Evolutionary conservation across 92 coral and sea anemone species (phyloP).

Genomic region (Porites lobata): DNA sequence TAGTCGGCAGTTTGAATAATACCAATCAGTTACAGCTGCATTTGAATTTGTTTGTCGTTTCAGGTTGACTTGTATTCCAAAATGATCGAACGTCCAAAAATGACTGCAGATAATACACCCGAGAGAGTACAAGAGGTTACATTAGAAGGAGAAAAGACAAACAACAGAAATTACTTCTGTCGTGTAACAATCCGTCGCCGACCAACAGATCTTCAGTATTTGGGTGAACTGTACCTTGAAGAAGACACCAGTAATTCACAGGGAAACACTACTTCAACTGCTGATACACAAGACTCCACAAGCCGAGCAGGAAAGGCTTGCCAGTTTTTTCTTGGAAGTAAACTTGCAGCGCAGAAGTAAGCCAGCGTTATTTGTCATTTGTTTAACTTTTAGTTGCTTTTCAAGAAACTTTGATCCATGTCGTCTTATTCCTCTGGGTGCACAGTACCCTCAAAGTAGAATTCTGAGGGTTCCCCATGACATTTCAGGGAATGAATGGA

Average conservation of each 20-base stretch:
- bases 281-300: constrained; percentile 12
- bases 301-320: constrained; percentile 76
- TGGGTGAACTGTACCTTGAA: constrained; percentile 96
- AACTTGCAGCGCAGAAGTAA: constrained; percentile 97
- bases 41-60: background rate
- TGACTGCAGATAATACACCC: constrained; percentile 90
- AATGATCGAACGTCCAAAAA: constrained; percentile 92
- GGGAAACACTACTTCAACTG: constrained; percentile 3
- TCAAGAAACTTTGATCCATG: background rate
- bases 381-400: background rate
- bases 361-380: constrained; percentile 18
- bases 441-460: too few species aligned
- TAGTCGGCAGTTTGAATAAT: too few species aligned
- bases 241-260: constrained; percentile 80
- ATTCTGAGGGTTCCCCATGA: too few species aligned
- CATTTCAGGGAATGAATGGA: too few species aligned
- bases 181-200: constrained; percentile 99
- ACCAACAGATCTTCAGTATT: constrained; percentile 95
- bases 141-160: constrained; percentile 97
- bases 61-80: constrained; percentile 95
- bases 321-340: constrained; percentile 96
- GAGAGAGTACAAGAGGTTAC: constrained; percentile 96
- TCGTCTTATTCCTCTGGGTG: background rate
- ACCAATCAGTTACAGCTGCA: too few species aligned
- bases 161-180: constrained; percentile 96